A percentile compares a stretch with the other conserved stretches of the same genome.
Conservation (phyloP, 2,888 invertebrate species). For the Athalia cordata region DNA sequence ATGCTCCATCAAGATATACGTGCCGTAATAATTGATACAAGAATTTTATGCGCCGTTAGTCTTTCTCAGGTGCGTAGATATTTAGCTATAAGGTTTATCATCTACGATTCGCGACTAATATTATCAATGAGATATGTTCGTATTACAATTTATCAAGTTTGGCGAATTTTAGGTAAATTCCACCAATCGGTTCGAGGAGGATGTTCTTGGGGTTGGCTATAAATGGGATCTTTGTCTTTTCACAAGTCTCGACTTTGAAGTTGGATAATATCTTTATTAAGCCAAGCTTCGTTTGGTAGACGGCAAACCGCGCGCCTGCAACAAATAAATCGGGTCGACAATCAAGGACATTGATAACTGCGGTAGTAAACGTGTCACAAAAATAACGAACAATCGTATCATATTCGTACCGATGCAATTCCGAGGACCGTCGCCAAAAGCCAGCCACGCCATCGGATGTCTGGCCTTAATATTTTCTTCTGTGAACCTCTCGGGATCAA, state of each 20-base stretch:
- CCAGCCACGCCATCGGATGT: conserved; percentile 60
- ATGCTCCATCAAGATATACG: too few relatives aligned
- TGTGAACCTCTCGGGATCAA: conserved; percentile 63
- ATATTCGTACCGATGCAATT: conserved; percentile 65
- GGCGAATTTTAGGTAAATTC: conserved; percentile 62
- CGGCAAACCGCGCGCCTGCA: conserved; percentile 63
- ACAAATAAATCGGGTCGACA: conserved; percentile 1
- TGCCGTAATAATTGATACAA: too few relatives aligned
- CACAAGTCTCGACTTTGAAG: conserved; percentile 65
- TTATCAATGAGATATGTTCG: too few relatives aligned
- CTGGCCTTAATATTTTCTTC: conserved; percentile 55
- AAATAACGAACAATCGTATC: too few relatives aligned
- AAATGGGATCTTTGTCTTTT: conserved; percentile 63
- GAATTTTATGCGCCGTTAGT: too few relatives aligned
- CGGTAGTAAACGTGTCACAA: too few relatives aligned
- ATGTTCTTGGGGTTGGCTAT: conserved; percentile 54
- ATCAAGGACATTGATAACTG: background rate
- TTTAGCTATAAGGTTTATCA: too few relatives aligned
- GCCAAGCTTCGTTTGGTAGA: conserved; percentile 69
- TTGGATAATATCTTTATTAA: conserved; percentile 65
- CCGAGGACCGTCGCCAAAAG: conserved; percentile 67
- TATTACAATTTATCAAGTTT: background rate
- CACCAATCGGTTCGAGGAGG: conserved; percentile 59
- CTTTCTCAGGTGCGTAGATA: too few relatives aligned
- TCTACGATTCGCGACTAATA: too few relatives aligned